These are phyloP conservation scores for Bruchidius siliquastri DNA, from an alignment of 2,888 invertebrate genomes.

Conservation along the genomic window DNA sequence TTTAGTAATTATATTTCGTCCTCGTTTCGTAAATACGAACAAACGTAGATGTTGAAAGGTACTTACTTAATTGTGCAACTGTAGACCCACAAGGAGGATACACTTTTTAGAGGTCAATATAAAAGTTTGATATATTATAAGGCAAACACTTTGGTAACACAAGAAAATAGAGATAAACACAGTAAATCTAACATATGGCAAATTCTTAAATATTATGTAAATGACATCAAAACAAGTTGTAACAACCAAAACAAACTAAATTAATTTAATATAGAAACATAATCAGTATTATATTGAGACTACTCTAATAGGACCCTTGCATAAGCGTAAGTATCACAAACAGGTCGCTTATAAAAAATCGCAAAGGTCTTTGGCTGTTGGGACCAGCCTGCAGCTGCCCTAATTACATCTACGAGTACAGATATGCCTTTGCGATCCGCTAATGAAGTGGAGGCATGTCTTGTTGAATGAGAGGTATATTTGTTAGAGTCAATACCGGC, in stretches of 20 bases:
- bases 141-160: no score
- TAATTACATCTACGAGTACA: conserved; percentile 23
- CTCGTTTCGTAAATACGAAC: conserved; percentile 4
- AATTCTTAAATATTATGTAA: no score
- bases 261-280: no score
- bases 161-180: no score
- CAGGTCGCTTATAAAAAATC: conserved; percentile 21
- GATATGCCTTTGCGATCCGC: conserved; percentile 22
- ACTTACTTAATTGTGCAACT: no score
- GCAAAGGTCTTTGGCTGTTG: conserved; percentile 23
- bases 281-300: no score
- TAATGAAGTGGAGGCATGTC: conserved; percentile 28
- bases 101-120: no score
- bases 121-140: no score
- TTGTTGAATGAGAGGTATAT: conserved; percentile 25
- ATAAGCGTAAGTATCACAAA: neutral
- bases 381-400: conserved; percentile 25
- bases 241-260: no score
- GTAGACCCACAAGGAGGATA: no score
- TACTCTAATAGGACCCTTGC: neutral
- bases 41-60: neutral
- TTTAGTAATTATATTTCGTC: neutral
- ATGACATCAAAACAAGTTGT: no score
- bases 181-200: no score
- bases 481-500: conserved; percentile 22